A percentile compares a stretch with the other conserved stretches of the same genome.
Conservation (phyloP, 2,888 invertebrate genomes). For the Doris montereyensis region DNA sequence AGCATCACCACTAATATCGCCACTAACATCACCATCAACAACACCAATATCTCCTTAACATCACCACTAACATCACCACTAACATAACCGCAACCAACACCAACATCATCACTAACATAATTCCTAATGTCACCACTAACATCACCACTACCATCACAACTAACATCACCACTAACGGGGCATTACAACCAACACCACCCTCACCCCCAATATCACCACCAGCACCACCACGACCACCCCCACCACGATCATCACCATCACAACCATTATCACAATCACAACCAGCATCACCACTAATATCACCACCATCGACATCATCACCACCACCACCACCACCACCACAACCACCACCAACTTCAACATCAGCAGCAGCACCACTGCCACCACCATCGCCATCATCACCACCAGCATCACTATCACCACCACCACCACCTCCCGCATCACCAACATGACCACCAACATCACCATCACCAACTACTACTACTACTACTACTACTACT, state of each 20-base stretch:
- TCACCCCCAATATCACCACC: not conserved
- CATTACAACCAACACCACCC: not conserved
- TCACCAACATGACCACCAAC: not conserved
- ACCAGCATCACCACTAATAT: not conserved
- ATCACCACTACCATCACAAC: not conserved
- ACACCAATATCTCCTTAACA: too few species aligned
- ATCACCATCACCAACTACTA: not conserved
- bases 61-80: not conserved
- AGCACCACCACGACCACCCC: not conserved
- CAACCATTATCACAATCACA: not conserved
- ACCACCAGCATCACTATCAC: not conserved
- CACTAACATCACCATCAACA: too few species aligned
- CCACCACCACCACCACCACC: not conserved
- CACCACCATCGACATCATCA: not conserved
- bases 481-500: constrained; percentile 13
- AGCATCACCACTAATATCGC: not conserved
- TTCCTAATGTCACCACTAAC: not conserved
- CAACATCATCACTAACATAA: not conserved
- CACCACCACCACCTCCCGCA: not conserved
- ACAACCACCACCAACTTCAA: not conserved
- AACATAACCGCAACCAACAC: not conserved
- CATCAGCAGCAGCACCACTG: not conserved
- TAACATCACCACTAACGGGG: not conserved
- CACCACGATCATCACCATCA: not conserved
- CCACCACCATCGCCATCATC: not conserved